Evolutionary conservation across 30 jellyfish, hydroid and myxozoan species (phyloP), one percentile per base, ranked within the genome.

Genomic region (Catostylus mosaicus): DNA sequence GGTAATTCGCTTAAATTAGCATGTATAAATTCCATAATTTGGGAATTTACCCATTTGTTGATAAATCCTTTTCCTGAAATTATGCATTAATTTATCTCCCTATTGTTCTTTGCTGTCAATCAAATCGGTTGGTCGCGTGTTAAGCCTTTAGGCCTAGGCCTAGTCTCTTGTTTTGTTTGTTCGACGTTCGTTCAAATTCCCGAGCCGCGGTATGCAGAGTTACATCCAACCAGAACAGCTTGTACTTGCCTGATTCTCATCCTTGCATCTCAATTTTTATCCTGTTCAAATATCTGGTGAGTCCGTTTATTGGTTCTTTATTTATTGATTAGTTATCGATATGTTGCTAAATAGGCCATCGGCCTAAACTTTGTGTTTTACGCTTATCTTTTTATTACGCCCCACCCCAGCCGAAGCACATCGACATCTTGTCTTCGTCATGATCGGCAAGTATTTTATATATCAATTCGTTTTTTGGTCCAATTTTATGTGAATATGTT

Each of bases 131-230:
- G 82, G 78, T 50, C 90, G 90, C 90, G 90, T 79, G 90, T 45
- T 66, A 34, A 37, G 84, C 84, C 78, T 75, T 80, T 80, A 80
- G 91, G 91, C 91, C 91, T 80, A 66, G 91, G 91, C 91, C 91
- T 80, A 80, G 91, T 69, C 91, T 74, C 69, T 79, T 79, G 75
- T 46, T 77, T 63, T 77, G 78, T 77, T 63, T 59, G 91, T 52
- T 65, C 77, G 83, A 50, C 20, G 75, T 36, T 80, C 82, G 52
- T 51, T 30, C 78, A 67, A 80, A 66, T 32, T 31, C 77, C 75
- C 76, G 48, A 75, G 52, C 65, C 33, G 91, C 84, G 80, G 84
- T 67, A 63, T 27, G 82, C 43, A n/a, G 12, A 65, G 82, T 59
- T 52, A 33, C 50, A 27, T 14, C 30, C 33, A 33, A 40, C 63